Percentiles rank a stretch among this genome's conserved stretches.
phyloP scores from a whole-genome alignment of 2,888 invertebrate species.

The Microctonus aethiopoides region DNA sequence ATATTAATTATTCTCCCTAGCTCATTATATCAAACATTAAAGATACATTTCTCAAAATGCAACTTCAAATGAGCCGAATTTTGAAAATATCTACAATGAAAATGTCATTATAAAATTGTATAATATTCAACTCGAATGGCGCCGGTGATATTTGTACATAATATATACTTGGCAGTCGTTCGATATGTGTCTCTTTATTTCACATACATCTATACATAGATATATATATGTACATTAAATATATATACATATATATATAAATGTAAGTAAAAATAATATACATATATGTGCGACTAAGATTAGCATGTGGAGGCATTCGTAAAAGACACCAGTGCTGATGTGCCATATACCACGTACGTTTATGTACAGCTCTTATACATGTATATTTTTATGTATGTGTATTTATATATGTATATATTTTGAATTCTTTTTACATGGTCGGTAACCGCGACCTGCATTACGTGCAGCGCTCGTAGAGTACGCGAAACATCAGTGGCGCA shows the following conservation, averaged over 20 bases:
- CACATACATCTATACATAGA: background rate
- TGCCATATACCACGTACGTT: background rate
- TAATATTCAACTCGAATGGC: constrained; percentile 8
- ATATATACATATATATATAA: constrained; percentile 22
- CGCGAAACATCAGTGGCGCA: constrained; percentile 33
- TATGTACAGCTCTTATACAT: background rate
- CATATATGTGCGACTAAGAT: constrained; percentile 26
- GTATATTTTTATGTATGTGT: background rate
- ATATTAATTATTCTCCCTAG: too few relatives aligned
- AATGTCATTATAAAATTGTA: background rate
- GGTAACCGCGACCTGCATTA: constrained; percentile 60
- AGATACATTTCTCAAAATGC: too few relatives aligned
- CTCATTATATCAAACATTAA: too few relatives aligned
- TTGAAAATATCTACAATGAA: too few relatives aligned
- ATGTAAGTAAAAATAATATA: too few relatives aligned
- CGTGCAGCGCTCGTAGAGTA: constrained; percentile 41
- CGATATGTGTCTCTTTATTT: background rate
- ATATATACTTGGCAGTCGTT: constrained; percentile 22
- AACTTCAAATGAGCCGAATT: background rate
- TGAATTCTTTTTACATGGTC: constrained; percentile 48
- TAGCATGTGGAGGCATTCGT: constrained; percentile 30
- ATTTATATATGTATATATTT: constrained; percentile 20
- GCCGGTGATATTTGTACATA: constrained; percentile 11
- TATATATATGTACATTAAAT: background rate
- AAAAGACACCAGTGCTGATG: constrained; percentile 11